Base-by-base conservation (phyloP, 2,797 vertebrate species). In the Cynodonichthys magdalenae region DNA sequence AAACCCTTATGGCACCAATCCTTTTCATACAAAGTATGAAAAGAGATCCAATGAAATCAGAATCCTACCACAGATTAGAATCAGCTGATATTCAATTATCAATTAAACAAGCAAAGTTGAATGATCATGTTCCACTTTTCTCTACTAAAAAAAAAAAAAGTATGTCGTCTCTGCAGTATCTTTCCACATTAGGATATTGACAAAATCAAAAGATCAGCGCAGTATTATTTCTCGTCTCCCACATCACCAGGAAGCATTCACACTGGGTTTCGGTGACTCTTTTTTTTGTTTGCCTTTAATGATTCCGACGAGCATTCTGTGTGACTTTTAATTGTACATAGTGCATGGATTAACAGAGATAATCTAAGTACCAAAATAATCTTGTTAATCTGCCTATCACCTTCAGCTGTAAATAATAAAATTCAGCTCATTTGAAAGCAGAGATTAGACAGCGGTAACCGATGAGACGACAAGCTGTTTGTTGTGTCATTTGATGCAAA, bases 271-370 rank as follows among this genome's bases (percentile, higher is more conserved):
- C 47, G 46, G 15, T 48, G 60, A 27, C 52, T 29, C 36, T 19
- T 49, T 47, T 49, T 47, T 46, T 15, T 41, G 20, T 53, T 71
- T 66, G 20, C 39, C 31, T 64, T 51, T 41, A 64, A 63, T 59
- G 61, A 57, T 29, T 63, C 39, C 57, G 41, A 75, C 66, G 54
- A 65, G 36, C 52, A 68, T 68, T 75, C 31, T 42, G 63, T 24
- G 34, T 5, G 15, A 47, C 55, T 75, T 72, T 12, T 69, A 65
- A 73, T 81, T 77, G 50, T 50, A 66, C 55, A 39, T 66, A 79
- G 80, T 66, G 60, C 44, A 31, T 50, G 54, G 75, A 84, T 84
- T 76, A 75, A 78, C 18, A 39, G 59, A 63, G 24, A 75, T 79
- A 74, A 83, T 71, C 46, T 57, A 56, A 51, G 50, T 9, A 14